A percentile compares a stretch with the other conserved stretches of the same genome.
These are phyloP conservation scores for Eremophila alpestris DNA, from an alignment of 2,797 vertebrate genomes.

Conservation along the genomic window DNA sequence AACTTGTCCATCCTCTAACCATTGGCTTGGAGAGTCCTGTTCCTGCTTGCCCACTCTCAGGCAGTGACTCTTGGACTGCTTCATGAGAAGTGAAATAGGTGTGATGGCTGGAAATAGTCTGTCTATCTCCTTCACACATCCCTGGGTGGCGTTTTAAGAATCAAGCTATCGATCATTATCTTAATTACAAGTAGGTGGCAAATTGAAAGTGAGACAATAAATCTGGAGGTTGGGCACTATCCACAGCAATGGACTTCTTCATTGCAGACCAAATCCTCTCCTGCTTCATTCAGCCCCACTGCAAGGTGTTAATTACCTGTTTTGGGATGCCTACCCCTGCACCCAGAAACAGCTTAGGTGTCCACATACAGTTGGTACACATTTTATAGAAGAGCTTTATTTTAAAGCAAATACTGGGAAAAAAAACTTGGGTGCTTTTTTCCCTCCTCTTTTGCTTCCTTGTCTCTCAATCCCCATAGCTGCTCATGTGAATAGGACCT, in stretches of 20 bases:
- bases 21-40: not conserved
- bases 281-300: not conserved
- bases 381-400: not conserved
- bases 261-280: not conserved
- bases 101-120: not conserved
- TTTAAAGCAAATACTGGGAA: not conserved
- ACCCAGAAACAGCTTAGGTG: not conserved
- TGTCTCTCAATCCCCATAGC: not conserved
- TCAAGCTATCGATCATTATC: not conserved
- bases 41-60: not conserved
- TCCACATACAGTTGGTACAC: not conserved
- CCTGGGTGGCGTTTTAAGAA: not conserved
- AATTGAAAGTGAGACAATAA: not conserved
- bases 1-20: not conserved
- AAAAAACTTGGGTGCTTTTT: not conserved
- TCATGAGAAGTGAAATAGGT: not conserved
- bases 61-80: not conserved
- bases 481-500: not conserved
- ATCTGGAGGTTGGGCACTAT: not conserved
- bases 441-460: not conserved
- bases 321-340: not conserved
- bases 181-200: not conserved
- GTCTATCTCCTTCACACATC: not conserved
- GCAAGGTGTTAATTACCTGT: not conserved
- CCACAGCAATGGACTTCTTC: not conserved